phyloP scores from a whole-genome alignment of 2,888 invertebrate genomes.

The Pelosia muscerda region DNA sequence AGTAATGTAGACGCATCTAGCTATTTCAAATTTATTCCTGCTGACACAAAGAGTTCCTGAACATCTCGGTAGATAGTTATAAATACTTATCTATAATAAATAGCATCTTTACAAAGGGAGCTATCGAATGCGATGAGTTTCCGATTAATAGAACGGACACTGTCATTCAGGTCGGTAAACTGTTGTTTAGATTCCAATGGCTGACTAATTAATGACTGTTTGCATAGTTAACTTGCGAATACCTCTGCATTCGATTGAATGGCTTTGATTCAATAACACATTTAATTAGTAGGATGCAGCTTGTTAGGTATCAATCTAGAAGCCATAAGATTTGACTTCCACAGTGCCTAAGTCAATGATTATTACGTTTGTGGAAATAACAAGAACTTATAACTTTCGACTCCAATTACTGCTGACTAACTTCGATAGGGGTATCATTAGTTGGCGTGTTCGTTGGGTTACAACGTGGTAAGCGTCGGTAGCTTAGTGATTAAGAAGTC shows the following conservation, averaged over 20 bases:
- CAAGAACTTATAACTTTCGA: neutral
- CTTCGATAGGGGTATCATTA: too few species aligned
- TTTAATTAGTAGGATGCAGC: neutral
- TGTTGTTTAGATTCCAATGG: slow-evolving; percentile 13
- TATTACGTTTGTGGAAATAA: neutral
- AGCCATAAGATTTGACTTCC: neutral
- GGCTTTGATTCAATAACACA: neutral
- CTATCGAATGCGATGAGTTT: slow-evolving; percentile 22
- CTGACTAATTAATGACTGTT: slow-evolving; percentile 20
- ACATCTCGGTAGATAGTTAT: too few species aligned
- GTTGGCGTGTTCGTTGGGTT: too few species aligned
- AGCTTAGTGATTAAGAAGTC: too few species aligned
- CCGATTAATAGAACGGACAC: slow-evolving; percentile 21
- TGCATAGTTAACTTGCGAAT: slow-evolving; percentile 13
- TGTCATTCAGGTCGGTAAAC: slow-evolving; percentile 27
- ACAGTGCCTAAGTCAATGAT: neutral
- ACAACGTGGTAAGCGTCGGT: too few species aligned
- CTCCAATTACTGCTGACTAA: too few species aligned
- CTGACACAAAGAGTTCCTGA: too few species aligned
- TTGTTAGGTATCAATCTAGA: neutral
- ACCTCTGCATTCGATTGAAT: slow-evolving; percentile 14
- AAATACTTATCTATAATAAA: neutral
- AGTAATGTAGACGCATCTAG: too few species aligned
- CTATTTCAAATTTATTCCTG: too few species aligned
- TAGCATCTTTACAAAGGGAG: neutral